Conservation (phyloP, 1,140 invertebrate species). For the Zaprionus vittiger region DNA sequence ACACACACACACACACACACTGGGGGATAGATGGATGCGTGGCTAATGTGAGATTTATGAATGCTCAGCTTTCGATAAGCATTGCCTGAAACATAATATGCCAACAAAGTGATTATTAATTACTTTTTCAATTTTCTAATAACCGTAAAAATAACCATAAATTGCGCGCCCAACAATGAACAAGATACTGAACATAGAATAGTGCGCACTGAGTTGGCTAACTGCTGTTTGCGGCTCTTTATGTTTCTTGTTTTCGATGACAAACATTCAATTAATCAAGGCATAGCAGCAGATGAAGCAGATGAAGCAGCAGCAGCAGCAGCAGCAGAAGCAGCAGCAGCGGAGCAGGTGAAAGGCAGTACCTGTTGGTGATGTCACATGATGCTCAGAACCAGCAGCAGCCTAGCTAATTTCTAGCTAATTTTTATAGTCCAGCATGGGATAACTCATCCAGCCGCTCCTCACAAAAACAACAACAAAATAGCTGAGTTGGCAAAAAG, state of each 20-base stretch:
- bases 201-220: constrained; percentile 11
- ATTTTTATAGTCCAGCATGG: constrained; percentile 41
- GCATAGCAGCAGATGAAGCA: constrained; percentile 14
- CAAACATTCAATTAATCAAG: constrained; percentile 74
- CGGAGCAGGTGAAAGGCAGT: constrained; percentile 68
- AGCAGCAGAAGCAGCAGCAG: background rate
- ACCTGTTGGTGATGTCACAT: constrained; percentile 65
- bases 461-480: background rate
- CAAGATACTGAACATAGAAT: constrained; percentile 14
- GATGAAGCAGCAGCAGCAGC: too few species aligned
- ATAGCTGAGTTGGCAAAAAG: constrained; percentile 19
- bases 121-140: constrained; percentile 77
- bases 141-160: constrained; percentile 74
- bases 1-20: background rate
- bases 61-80: constrained; percentile 22
- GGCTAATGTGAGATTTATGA: constrained; percentile 69
- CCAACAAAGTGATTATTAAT: constrained; percentile 74
- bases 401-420: constrained; percentile 26
- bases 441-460: constrained; percentile 24
- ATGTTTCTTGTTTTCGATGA: constrained; percentile 57
- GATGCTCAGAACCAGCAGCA: constrained; percentile 37
- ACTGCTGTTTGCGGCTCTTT: constrained; percentile 27
- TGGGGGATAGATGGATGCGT: constrained; percentile 25
- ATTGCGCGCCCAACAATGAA: constrained; percentile 38
- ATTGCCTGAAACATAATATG: constrained; percentile 60